Evolutionary conservation across 2,113 vertebrate species (phyloP).

Genomic region (Verasper variegatus): DNA sequence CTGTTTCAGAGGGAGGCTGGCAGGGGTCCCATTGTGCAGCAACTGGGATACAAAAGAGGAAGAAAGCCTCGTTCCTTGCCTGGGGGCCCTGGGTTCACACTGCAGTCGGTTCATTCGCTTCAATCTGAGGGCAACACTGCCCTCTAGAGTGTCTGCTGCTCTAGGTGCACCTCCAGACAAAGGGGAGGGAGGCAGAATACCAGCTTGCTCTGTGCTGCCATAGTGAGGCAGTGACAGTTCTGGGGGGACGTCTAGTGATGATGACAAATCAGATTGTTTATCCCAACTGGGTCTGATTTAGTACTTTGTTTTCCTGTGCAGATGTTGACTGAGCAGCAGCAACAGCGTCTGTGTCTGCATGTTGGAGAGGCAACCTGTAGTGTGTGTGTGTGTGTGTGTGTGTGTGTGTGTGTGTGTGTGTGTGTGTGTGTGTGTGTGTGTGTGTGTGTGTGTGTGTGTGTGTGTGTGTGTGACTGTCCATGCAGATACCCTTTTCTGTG

Average conservation of each 20-base stretch:
- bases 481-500: neutral
- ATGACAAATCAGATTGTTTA: constrained; percentile 42
- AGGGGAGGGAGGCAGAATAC: neutral
- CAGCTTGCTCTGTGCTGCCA: neutral
- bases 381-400: neutral
- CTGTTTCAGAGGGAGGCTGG: constrained; percentile 14
- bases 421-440: neutral
- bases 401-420: neutral
- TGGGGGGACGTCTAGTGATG: constrained; percentile 4
- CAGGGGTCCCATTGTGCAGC: constrained; percentile 49
- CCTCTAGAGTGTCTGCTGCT: constrained; percentile 70
- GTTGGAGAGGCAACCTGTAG: too few relatives aligned
- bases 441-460: neutral
- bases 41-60: constrained; percentile 65
- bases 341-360: too few relatives aligned
- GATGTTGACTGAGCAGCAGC: constrained; percentile 32
- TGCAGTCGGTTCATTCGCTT: constrained; percentile 17
- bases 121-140: constrained; percentile 62
- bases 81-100: constrained; percentile 17
- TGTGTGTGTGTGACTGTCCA: neutral
- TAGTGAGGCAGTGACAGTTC: neutral
- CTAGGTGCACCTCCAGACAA: constrained; percentile 29
- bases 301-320: constrained; percentile 26
- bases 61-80: constrained; percentile 32
- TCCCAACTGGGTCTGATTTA: constrained; percentile 17